phyloP scores from a whole-genome alignment of 2,113 vertebrate genomes.

The Cinclus mexicanus region DNA sequence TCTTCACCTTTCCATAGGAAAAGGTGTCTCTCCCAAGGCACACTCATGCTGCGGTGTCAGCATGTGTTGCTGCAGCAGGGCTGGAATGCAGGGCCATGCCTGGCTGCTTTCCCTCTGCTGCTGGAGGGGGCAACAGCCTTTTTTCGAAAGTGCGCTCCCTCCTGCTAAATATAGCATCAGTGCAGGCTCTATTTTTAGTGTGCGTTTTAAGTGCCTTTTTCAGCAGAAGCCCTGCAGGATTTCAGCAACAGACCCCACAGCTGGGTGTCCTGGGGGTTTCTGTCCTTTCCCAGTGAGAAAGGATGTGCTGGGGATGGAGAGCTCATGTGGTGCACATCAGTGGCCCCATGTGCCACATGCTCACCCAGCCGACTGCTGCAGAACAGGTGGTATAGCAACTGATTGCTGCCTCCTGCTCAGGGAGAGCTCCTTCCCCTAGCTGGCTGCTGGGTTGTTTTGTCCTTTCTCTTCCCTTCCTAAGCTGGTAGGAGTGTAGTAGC shows the following conservation, averaged over 20 bases:
- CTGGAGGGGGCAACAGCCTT: not conserved
- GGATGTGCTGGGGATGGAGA: not conserved
- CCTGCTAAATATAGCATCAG: not conserved
- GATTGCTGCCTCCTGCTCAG: not conserved
- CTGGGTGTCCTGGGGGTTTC: not conserved
- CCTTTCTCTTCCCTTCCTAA: not conserved
- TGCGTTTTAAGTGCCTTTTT: not conserved
- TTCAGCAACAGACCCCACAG: not conserved
- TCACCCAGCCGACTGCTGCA: not conserved
- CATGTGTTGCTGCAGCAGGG: not conserved
- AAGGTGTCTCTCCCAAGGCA: fast-evolving
- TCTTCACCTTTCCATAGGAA: not conserved
- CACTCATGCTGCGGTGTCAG: fast-evolving
- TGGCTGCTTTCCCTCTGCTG: not conserved
- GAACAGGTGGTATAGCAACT: fast-evolving
- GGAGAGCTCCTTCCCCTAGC: not conserved
- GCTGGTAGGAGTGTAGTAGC: not conserved
- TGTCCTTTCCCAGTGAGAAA: not conserved
- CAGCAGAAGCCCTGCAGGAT: not conserved
- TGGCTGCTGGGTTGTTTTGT: not conserved
- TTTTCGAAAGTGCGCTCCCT: not conserved
- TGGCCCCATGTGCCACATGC: not conserved
- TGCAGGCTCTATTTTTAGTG: not conserved
- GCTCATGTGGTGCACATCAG: not conserved
- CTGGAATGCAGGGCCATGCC: not conserved